Percentiles rank a stretch among this genome's conserved stretches.
These are phyloP conservation scores for Harlomillsia oculata DNA, from an alignment of 1,140 invertebrate genomes.

Conservation along the genomic window DNA sequence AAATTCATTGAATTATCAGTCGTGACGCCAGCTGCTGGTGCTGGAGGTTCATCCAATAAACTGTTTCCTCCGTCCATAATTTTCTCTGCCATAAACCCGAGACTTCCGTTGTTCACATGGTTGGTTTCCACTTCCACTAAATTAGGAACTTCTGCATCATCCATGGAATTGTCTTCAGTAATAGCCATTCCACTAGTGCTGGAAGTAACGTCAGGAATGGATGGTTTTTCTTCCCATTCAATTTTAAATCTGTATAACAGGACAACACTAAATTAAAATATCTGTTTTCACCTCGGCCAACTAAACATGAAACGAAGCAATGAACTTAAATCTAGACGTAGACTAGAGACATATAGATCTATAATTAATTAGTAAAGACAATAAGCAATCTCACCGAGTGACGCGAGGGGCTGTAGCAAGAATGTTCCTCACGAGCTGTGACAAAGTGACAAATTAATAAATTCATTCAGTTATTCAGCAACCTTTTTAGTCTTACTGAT, in stretches of 20 bases:
- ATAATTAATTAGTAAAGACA: too few species aligned
- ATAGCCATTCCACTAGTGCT: not conserved
- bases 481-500: not conserved
- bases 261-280: not conserved
- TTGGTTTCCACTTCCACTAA: not conserved
- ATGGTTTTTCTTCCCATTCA: slow-evolving; percentile 65
- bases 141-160: slow-evolving; percentile 2
- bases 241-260: slow-evolving; percentile 66
- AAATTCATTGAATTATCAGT: slow-evolving; percentile 14
- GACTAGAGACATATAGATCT: too few species aligned
- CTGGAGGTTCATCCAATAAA: slow-evolving; percentile 14
- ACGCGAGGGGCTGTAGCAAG: slow-evolving; percentile 87
- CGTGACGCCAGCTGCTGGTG: not conserved
- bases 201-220: not conserved
- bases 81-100: not conserved
- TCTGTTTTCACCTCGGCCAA: too few species aligned
- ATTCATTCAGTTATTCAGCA: too few species aligned
- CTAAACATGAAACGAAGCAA: too few species aligned
- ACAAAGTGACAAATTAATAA: slow-evolving; percentile 25
- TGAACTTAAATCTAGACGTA: too few species aligned
- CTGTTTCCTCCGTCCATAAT: slow-evolving; percentile 4
- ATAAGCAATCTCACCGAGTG: slow-evolving; percentile 49
- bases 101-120: slow-evolving; percentile 5
- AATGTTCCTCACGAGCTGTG: slow-evolving; percentile 76
- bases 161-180: slow-evolving; percentile 15